Base-by-base conservation (phyloP, 2,797 vertebrate genomes). In the Rhinogobio ventralis region DNA sequence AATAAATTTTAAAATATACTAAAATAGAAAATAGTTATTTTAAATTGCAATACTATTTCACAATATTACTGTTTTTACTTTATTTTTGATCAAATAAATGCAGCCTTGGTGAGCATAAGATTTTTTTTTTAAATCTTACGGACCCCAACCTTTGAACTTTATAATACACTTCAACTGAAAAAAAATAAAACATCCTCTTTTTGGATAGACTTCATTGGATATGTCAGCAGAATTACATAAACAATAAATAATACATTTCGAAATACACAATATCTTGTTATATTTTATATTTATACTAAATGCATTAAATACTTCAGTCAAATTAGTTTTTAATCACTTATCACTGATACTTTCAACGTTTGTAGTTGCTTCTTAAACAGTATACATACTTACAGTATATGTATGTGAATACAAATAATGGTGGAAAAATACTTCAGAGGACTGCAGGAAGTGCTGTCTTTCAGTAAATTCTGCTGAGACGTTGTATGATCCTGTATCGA, bases 381-480 rank as follows among this genome's bases (percentile, higher is more conserved):
- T 55, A 36, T 53, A 74, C 72, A 55, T 33, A 28, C 46, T 11
- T 74, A 39, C 36, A 14, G 1, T 13, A 80, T 62, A 62, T 19
- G 30, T 74, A 55, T 55, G 51, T 23, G 23, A 51, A 55, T 15
- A 36, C 10, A 75, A 75, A 55, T 53, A 83, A 49, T 19, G 33
- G 74, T 39, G 33, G 53, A 42, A 60, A 77, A 60, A 60, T 60
- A 57, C 74, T 77, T 77, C 14, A 60, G 51, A 60, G 33, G 23
- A 10, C 33, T 60, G 23, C 53, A 77, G 53, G 36, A 77, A 77
- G 13, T 60, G 74, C 51, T 60, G 53, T 60, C 53, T 17, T 64
- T 46, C 76, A 28, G n/a, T 64, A 79, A 79, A 79, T 64, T 79
- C 57, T 79, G 57, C 57, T 64, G 76, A 79, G 57, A 23, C 15